Conservation (phyloP, 2,888 invertebrate genomes). For the Augiades crinisus region DNA sequence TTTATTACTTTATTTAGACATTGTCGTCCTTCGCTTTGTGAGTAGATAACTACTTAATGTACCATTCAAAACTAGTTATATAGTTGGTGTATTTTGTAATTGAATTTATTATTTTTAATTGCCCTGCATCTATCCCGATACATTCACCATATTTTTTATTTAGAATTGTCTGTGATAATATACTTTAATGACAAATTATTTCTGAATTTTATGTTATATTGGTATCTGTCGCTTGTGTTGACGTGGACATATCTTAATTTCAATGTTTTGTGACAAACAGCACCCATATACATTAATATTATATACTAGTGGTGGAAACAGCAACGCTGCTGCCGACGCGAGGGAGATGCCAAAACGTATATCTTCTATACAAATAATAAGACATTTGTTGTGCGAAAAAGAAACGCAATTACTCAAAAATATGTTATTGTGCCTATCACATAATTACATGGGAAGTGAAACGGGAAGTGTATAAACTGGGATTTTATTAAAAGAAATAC, state of each 20-base stretch:
- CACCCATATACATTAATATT: neutral
- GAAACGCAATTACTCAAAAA: no score
- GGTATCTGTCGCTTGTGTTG: slow-evolving; percentile 41
- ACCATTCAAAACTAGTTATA: slow-evolving; percentile 16
- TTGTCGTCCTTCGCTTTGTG: slow-evolving; percentile 13
- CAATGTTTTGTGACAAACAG: slow-evolving; percentile 17
- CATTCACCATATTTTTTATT: slow-evolving; percentile 61
- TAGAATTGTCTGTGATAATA: slow-evolving; percentile 72
- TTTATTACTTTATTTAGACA: neutral
- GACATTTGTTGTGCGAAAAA: no score
- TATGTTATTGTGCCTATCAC: no score
- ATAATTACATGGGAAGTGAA: no score
- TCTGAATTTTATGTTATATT: slow-evolving; percentile 38
- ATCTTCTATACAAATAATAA: no score
- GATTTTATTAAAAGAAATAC: no score
- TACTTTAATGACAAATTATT: slow-evolving; percentile 46
- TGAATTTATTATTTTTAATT: slow-evolving; percentile 47
- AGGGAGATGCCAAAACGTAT: no score
- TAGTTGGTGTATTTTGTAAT: slow-evolving; percentile 39
- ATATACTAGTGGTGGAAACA: neutral
- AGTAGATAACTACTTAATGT: slow-evolving; percentile 6
- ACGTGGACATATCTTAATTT: slow-evolving; percentile 21
- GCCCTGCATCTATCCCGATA: slow-evolving; percentile 49
- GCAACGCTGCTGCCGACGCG: no score
- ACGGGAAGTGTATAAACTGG: no score